Evolutionary conservation across 2,113 vertebrate species (phyloP), one percentile per base, ranked within the genome.

Genomic region (Tautogolabrus adspersus): DNA sequence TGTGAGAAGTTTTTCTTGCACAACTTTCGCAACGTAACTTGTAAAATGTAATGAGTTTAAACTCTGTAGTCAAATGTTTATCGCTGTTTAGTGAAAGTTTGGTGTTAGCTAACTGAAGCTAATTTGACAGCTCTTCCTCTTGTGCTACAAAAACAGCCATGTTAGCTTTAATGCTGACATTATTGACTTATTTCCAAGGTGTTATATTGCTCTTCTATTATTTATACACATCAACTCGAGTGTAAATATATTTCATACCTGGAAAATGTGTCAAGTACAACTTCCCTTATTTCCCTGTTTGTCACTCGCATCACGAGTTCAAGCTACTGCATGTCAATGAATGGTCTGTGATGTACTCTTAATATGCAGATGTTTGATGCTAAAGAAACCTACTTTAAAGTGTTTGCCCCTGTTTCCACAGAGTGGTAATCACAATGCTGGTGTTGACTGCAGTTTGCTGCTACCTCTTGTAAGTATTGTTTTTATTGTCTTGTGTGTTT

Each of bases 401-500:
- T 37, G 0, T 75, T 26, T 64, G 65, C 40, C 90, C 22, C 46
- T 75, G 18, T 86, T 74, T 10, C 86, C 21, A 57, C 93, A 99
- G 98, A 64, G 96, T 99, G 80, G 97, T 97, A 71, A 95, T 98
- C 84, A 97, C 97, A 26, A 99, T 99, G 98, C 88, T 99, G 95
- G 96, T 98, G 71, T 94, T 97, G 10, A 97, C 96, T 92, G 95
- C 98, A 13, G 92, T 99, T 59, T 99, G 97, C 95, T 99, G 97
- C 93, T 99, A 99, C 83, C 93, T 99, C 74, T 99, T 99, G 98
- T 99, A 93, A 99, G 98, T 99, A 97, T 92, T 40, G n/a, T 21
- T 3, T 7, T 21, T 1, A 21, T 26, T 3, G 26, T n/a, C n/a
- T n/a, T n/a, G n/a, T n/a, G n/a, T n/a, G n/a, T n/a, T n/a, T 26